These are phyloP conservation scores for Torymus aiolomorphi DNA, from an alignment of 2,888 invertebrate species.

Conservation along the genomic window DNA sequence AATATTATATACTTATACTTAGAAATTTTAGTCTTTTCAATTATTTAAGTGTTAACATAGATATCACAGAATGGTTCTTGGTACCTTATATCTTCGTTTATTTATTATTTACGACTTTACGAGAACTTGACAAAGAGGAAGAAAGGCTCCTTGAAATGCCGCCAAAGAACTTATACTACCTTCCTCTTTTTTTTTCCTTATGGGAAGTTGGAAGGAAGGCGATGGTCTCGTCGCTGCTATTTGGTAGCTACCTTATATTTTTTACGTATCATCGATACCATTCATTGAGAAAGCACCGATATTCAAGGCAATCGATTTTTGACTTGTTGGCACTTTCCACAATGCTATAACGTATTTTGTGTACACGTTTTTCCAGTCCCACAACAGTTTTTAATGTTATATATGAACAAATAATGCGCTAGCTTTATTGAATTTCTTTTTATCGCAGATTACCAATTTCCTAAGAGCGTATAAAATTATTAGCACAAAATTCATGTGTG, in stretches of 20 bases:
- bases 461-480: constrained; percentile 70
- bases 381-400: constrained; percentile 58
- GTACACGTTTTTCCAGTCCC: constrained; percentile 56
- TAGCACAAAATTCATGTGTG: constrained; percentile 65
- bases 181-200: constrained; percentile 59
- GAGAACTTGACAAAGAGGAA: constrained; percentile 73
- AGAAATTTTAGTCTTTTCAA: constrained; percentile 75
- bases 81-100: constrained; percentile 74
- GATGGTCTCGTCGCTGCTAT: constrained; percentile 59
- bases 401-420: constrained; percentile 69
- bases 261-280: constrained; percentile 62
- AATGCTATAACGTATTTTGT: constrained; percentile 50
- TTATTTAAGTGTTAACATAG: constrained; percentile 77
- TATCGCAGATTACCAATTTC: constrained; percentile 65
- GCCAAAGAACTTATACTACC: constrained; percentile 64
- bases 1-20: constrained; percentile 74
- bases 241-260: constrained; percentile 60
- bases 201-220: constrained; percentile 64
- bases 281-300: constrained; percentile 60
- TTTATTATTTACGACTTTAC: constrained; percentile 68
- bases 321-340: constrained; percentile 58
- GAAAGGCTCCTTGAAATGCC: constrained; percentile 71
- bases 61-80: constrained; percentile 82
- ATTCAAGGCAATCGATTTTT: constrained; percentile 53
- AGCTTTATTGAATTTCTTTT: constrained; percentile 50